Percentiles rank a stretch among this genome's conserved stretches.
Evolutionary conservation across 2,113 vertebrate species (phyloP).

Genomic region (Tauraco erythrolophus): DNA sequence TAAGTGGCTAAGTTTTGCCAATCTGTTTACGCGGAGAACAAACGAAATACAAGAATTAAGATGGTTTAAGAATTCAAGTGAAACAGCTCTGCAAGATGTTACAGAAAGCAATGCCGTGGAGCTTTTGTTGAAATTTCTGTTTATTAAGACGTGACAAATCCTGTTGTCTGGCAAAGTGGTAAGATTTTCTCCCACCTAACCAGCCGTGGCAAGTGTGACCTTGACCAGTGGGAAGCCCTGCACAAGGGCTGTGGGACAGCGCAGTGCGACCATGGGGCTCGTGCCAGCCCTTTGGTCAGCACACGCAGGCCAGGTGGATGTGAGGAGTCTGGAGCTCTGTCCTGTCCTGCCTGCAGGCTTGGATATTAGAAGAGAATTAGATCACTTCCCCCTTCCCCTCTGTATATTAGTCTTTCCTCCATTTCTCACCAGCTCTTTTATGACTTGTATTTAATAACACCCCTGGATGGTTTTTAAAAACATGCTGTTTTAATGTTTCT

Average conservation of each 20-base stretch:
- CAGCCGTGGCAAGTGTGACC: background rate
- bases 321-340: background rate
- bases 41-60: conserved; percentile 7
- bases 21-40: conserved; percentile 43
- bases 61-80: conserved; percentile 16
- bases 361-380: background rate
- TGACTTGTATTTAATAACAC: conserved; percentile 7
- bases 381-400: background rate
- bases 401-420: background rate
- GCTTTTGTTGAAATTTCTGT: background rate
- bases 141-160: background rate
- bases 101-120: background rate
- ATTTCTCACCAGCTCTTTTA: background rate
- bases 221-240: background rate
- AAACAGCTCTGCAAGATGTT: background rate
- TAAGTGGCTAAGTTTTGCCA: background rate
- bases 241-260: accelerated
- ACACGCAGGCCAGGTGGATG: background rate
- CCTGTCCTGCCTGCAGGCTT: background rate
- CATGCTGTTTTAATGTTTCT: conserved; percentile 42
- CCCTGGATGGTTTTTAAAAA: conserved; percentile 23
- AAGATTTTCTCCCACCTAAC: background rate
- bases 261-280: accelerated
- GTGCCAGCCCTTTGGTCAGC: background rate
- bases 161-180: background rate